Percentiles rank a stretch among this genome's conserved stretches.
Conservation (phyloP, 1,140 invertebrate species). For the Plectus sambesii region DNA sequence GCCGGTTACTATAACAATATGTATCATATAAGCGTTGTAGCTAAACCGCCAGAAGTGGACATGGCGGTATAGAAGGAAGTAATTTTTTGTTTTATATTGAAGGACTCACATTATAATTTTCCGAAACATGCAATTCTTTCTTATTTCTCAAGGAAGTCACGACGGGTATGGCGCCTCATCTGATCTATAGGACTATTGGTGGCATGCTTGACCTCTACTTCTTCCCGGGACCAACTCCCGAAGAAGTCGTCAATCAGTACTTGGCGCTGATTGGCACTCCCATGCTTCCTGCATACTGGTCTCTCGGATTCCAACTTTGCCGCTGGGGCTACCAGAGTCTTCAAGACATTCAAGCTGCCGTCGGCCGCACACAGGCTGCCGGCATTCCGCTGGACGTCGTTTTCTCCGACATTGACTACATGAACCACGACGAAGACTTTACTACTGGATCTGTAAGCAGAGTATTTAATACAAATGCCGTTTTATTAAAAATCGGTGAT, state of each 20-base stretch:
- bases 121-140: too few species aligned
- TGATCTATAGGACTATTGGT: slow-evolving; percentile 42
- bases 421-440: slow-evolving; percentile 73
- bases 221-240: slow-evolving; percentile 49
- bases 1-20: too few species aligned
- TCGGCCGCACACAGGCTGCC: slow-evolving; percentile 42
- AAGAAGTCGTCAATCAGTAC: slow-evolving; percentile 52
- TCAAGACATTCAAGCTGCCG: slow-evolving; percentile 54
- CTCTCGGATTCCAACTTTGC: slow-evolving; percentile 49
- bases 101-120: too few species aligned
- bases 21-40: too few species aligned
- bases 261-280: slow-evolving; percentile 44
- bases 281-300: slow-evolving; percentile 50
- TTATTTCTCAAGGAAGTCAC: slow-evolving; percentile 28
- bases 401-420: slow-evolving; percentile 64
- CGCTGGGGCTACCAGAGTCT: slow-evolving; percentile 62
- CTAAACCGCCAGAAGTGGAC: too few species aligned
- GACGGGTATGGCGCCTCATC: slow-evolving; percentile 37
- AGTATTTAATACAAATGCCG: not conserved
- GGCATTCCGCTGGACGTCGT: slow-evolving; percentile 46
- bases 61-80: too few species aligned
- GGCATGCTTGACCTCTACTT: slow-evolving; percentile 49
- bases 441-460: slow-evolving; percentile 56
- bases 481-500: too few species aligned
- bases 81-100: too few species aligned